Evolutionary conservation across 1,140 invertebrate genomes (phyloP).

Genomic region (Lethrus apterus): DNA sequence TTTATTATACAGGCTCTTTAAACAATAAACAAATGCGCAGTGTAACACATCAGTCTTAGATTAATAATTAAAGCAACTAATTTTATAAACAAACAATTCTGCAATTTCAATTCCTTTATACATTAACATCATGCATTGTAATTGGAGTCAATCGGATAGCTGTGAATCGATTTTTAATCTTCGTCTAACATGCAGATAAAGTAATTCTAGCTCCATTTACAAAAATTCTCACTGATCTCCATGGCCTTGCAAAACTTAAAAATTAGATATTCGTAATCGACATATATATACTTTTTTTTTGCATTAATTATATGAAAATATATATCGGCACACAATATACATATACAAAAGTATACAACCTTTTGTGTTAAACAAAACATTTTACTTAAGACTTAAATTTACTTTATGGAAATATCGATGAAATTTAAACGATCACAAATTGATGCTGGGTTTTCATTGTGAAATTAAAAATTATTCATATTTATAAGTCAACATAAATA

Average conservation of each 20-base stretch:
- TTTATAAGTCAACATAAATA: too few relatives aligned
- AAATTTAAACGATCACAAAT: background rate
- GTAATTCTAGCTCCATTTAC: background rate
- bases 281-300: background rate
- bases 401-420: background rate
- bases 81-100: constrained; percentile 13
- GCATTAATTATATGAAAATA: constrained; percentile 10
- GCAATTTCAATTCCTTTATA: constrained; percentile 2
- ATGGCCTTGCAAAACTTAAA: constrained; percentile 2
- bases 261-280: background rate
- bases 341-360: background rate
- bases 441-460: background rate
- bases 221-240: background rate
- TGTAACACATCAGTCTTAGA: constrained; percentile 13
- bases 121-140: background rate
- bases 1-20: constrained; percentile 13
- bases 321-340: constrained; percentile 8
- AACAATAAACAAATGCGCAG: constrained; percentile 13
- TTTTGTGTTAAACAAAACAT: background rate
- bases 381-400: background rate
- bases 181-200: background rate
- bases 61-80: constrained; percentile 14
- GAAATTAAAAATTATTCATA: background rate
- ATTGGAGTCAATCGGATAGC: background rate
- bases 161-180: background rate